Percentiles rank a stretch among this genome's conserved stretches.
Conservation (phyloP, 2,113 vertebrate genomes). For the Ptychochromis oligacanthus region DNA sequence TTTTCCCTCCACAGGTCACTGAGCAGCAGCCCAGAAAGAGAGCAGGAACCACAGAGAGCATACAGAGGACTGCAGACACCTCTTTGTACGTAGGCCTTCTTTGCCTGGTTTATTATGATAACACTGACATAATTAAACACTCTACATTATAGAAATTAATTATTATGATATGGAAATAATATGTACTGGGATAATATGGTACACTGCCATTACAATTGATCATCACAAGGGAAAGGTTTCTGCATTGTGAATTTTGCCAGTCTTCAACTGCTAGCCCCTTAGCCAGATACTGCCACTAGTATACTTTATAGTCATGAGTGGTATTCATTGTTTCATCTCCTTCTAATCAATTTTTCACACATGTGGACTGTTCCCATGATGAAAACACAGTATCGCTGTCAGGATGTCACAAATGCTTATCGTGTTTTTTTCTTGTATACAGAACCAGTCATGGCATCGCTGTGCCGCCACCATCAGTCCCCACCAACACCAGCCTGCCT, state of each 20-base stretch:
- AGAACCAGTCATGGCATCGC: conserved; percentile 76
- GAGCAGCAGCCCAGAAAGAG: conserved; percentile 39
- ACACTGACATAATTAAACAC: background rate
- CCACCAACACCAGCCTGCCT: conserved; percentile 43
- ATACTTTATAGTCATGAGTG: background rate
- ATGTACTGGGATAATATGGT: too few relatives aligned
- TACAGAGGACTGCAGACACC: conserved; percentile 27
- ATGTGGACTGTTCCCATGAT: background rate
- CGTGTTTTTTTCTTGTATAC: background rate
- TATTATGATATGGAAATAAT: background rate
- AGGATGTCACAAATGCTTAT: background rate
- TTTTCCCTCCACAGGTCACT: conserved; percentile 39
- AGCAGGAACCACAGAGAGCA: conserved; percentile 42
- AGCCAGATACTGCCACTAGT: background rate
- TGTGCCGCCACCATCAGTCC: conserved; percentile 78
- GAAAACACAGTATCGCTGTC: background rate
- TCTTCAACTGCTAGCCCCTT: too few relatives aligned
- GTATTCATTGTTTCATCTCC: background rate
- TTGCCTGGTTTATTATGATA: background rate
- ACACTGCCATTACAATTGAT: too few relatives aligned
- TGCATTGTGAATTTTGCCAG: too few relatives aligned
- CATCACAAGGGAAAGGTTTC: too few relatives aligned
- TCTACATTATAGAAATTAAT: background rate
- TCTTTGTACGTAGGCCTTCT: conserved; percentile 55
- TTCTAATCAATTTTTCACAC: background rate